A percentile compares a stretch with the other conserved stretches of the same genome.
phyloP scores from a whole-genome alignment of 1,140 invertebrate species.

The Stegodyphus mimosarum region DNA sequence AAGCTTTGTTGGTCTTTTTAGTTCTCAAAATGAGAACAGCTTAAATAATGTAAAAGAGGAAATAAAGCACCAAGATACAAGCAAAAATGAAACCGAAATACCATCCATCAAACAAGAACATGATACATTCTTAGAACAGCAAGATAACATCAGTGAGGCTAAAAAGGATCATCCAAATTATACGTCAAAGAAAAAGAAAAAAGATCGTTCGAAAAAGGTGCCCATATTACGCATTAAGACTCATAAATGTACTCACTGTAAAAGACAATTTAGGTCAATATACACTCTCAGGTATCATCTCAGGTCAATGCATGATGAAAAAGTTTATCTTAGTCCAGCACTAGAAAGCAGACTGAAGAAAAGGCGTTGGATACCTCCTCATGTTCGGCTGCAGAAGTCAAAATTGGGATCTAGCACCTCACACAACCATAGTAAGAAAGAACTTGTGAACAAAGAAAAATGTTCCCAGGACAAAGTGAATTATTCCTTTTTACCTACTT shows the following conservation, averaged over 20 bases:
- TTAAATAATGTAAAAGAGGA: background rate
- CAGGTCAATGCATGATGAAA: conserved; percentile 53
- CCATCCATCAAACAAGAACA: conserved; percentile 5
- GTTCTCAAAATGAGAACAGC: conserved; percentile 20
- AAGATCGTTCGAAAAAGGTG: conserved; percentile 37
- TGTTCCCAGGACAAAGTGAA: background rate
- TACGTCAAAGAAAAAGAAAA: conserved; percentile 39
- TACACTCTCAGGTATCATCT: conserved; percentile 59
- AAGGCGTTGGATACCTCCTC: conserved; percentile 51
- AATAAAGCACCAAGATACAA: background rate
- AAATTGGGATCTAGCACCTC: conserved; percentile 22
- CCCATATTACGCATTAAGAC: conserved; percentile 53
- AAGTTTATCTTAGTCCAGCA: conserved; percentile 52
- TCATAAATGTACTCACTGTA: conserved; percentile 51
- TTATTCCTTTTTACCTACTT: conserved; percentile 7
- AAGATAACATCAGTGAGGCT: background rate
- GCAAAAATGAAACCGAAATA: background rate
- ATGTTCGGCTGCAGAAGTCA: conserved; percentile 49
- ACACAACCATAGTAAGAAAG: background rate
- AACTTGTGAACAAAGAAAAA: conserved; percentile 6
- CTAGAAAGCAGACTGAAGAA: conserved; percentile 48
- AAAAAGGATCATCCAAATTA: background rate
- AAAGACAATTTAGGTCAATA: conserved; percentile 49
- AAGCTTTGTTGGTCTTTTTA: conserved; percentile 45
- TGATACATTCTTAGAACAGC: background rate